These are phyloP conservation scores for Tragulus kanchil DNA, from an alignment of 2,113 vertebrate genomes.

Conservation along the genomic window DNA sequence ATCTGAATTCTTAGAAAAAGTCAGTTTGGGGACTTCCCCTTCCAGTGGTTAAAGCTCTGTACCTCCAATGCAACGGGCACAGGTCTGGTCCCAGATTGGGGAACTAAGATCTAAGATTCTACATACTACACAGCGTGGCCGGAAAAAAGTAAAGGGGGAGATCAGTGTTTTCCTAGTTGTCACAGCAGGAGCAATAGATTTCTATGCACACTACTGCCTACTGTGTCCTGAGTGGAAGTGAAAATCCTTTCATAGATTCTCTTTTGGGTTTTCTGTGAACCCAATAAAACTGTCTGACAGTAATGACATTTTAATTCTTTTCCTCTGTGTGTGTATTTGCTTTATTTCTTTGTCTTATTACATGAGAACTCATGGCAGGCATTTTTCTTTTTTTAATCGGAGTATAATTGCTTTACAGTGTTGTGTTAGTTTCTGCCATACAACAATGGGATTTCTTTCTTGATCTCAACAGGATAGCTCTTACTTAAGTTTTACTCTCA, in stretches of 20 bases:
- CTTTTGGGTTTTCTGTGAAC: constrained; percentile 33
- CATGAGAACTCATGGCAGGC: background rate
- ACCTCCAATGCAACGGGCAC: no score
- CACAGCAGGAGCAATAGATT: background rate
- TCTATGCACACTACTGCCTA: background rate
- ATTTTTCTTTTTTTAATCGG: background rate
- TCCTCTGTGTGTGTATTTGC: background rate
- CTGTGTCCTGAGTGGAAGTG: background rate
- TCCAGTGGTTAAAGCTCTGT: no score
- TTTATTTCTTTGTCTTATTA: background rate
- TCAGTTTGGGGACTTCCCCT: background rate
- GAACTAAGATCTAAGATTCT: no score
- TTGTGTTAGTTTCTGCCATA: no score
- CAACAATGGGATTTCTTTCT: background rate
- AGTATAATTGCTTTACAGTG: no score
- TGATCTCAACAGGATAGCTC: background rate
- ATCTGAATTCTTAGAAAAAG: background rate
- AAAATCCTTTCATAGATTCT: background rate
- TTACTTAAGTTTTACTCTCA: background rate
- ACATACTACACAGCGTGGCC: no score
- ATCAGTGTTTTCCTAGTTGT: background rate
- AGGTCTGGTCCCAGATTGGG: no score
- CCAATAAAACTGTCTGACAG: background rate
- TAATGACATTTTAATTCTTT: background rate
- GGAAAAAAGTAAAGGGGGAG: no score